phyloP scores from a whole-genome alignment of 2,797 vertebrate genomes.

The Centroberyx gerrardi region DNA sequence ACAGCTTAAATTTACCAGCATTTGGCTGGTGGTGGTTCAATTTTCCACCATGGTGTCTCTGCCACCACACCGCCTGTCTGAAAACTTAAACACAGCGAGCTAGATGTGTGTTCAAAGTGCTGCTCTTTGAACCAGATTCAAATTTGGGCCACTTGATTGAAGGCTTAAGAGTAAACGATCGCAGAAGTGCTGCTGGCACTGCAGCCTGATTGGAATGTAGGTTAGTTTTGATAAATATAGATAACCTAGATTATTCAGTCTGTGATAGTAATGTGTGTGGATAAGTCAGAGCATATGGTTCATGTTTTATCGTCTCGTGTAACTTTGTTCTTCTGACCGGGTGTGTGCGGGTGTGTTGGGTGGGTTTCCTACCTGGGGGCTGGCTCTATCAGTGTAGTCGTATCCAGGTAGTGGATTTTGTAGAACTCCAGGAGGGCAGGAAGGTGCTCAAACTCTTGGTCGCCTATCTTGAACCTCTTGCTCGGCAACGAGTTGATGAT shows the following conservation, averaged over 20 bases:
- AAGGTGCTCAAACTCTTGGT: constrained; percentile 97
- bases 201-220: constrained; percentile 40
- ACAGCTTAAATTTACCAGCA: background rate
- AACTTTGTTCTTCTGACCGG: background rate
- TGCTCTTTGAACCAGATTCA: background rate
- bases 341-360: background rate
- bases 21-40: background rate
- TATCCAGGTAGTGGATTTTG: constrained; percentile 99
- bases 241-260: constrained; percentile 6
- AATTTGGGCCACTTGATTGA: background rate
- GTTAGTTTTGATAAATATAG: constrained; percentile 53
- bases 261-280: background rate
- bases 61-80: background rate
- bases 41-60: background rate
- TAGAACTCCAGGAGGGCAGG: constrained; percentile 97
- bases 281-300: background rate
- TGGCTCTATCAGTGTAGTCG: constrained; percentile 97
- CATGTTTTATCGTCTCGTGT: background rate
- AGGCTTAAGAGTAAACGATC: too few species aligned
- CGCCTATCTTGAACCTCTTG: constrained; percentile 97
- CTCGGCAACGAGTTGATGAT: constrained; percentile 97
- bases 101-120: too few species aligned
- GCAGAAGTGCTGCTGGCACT: background rate
- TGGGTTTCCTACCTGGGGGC: constrained; percentile 89
- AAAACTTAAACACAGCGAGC: background rate